Conservation (phyloP, 2,797 vertebrate genomes). For the Hemibagrus guttatus region DNA sequence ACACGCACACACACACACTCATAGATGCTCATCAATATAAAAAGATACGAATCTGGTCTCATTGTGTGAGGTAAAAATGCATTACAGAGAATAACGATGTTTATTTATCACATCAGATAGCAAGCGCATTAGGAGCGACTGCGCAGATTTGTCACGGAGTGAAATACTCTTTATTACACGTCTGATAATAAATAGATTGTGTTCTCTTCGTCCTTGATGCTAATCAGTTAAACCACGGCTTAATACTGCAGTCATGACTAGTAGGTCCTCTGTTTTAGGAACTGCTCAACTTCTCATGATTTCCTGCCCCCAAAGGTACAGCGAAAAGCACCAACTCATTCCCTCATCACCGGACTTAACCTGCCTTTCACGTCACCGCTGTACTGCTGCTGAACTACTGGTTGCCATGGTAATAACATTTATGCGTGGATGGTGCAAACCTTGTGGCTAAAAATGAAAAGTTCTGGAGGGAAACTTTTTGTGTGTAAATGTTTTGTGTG, state of each 20-base stretch:
- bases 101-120: constrained; percentile 10
- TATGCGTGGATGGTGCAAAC: too few species aligned
- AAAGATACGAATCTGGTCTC: constrained; percentile 23
- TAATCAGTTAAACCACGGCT: neutral
- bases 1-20: constrained; percentile 11
- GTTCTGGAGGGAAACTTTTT: too few species aligned
- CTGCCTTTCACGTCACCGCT: too few species aligned
- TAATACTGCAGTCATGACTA: neutral
- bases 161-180: neutral
- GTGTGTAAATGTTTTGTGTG: too few species aligned
- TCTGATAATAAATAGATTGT: neutral
- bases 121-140: neutral
- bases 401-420: too few species aligned
- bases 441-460: too few species aligned
- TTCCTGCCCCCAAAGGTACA: neutral
- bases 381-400: too few species aligned
- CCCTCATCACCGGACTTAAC: neutral
- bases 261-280: neutral
- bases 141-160: neutral
- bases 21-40: constrained; percentile 34
- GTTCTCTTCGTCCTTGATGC: constrained; percentile 1
- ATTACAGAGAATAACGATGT: constrained; percentile 25
- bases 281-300: neutral
- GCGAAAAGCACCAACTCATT: neutral
- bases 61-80: constrained; percentile 10